Evolutionary conservation across 2,797 vertebrate species (phyloP), one percentile per base, ranked within the genome.

Genomic region (Acrossocheilus wenchowensis): DNA sequence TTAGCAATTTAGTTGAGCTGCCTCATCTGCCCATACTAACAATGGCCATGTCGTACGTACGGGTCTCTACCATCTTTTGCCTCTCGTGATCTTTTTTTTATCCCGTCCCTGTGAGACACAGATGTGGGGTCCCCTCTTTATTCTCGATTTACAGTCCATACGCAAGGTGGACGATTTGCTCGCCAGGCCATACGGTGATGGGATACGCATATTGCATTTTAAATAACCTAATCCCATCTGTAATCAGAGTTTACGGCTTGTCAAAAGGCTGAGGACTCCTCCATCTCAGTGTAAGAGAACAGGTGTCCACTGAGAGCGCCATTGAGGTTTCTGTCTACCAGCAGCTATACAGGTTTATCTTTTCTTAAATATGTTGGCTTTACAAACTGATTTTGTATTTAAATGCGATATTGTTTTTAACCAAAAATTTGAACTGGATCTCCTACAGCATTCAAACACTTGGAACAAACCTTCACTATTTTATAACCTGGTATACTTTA

Each of bases 1-100:
- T 96, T 95, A 96, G 95, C 96, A 96, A 93, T 95, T 96, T 97
- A 96, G 95, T 94, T 94, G 95, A 96, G 95, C 96, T 93, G 95
- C 91, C 93, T 93, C 93, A 91, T 92, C 92, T 93, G 92, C 91
- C 91, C 90, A 21, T 62, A 85, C 91, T 90, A 93, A 95, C 94
- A 95, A 95, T 94, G 90, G 94, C 90, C 90, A 93, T 92, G 95
- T 95, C 95, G 94, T 94, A 94, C 93, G 93, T 94, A 92, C 93
- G 91, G 94, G 92, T 94, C 94, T 94, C 93, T 91, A 93, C 90
- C 92, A 92, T 94, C 92, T 94, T 90, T 92, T 12, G 43, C 84
- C 80, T 86, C 90, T 80, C 54, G 83, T 84, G 72, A 82, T 87
- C 82, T 62, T 57, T 74, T 74, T 60, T 77, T 73, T 81, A 87